These are phyloP conservation scores for Porites lobata DNA, from an alignment of 92 coral and sea anemone genomes.

Conservation along the genomic window DNA sequence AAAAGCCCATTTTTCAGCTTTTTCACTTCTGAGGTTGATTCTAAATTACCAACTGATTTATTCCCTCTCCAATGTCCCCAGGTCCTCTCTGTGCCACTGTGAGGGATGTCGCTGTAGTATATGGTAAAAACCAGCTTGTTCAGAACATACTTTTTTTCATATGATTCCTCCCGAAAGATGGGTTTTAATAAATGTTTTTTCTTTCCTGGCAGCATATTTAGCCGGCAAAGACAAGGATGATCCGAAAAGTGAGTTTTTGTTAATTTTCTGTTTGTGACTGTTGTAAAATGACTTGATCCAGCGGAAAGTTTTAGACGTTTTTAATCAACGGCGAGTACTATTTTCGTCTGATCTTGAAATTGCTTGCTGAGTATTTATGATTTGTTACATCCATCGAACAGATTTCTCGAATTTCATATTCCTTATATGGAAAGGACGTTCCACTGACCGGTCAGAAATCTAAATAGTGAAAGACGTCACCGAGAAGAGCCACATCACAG, in stretches of 20 bases:
- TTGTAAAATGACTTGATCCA: not conserved
- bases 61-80: constrained; percentile 8
- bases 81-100: constrained; percentile 94
- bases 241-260: constrained; percentile 53
- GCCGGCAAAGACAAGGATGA: constrained; percentile 71
- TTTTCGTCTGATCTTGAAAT: too few relatives aligned
- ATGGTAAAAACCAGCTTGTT: constrained; percentile 64
- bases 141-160: not conserved
- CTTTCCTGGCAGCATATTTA: constrained; percentile 56
- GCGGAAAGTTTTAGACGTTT: not conserved
- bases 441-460: too few relatives aligned
- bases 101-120: constrained; percentile 89
- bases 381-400: too few relatives aligned
- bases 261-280: not conserved
- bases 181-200: not conserved
- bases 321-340: too few relatives aligned
- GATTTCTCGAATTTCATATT: too few relatives aligned
- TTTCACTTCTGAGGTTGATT: too few relatives aligned
- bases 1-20: too few relatives aligned
- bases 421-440: too few relatives aligned
- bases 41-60: too few relatives aligned
- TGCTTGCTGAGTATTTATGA: too few relatives aligned
- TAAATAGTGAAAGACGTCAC: too few relatives aligned
- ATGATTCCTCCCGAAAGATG: not conserved
- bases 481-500: too few relatives aligned